Evolutionary conservation across 2,113 vertebrate species (phyloP).

Genomic region (Cyphomyrus plagiostoma): DNA sequence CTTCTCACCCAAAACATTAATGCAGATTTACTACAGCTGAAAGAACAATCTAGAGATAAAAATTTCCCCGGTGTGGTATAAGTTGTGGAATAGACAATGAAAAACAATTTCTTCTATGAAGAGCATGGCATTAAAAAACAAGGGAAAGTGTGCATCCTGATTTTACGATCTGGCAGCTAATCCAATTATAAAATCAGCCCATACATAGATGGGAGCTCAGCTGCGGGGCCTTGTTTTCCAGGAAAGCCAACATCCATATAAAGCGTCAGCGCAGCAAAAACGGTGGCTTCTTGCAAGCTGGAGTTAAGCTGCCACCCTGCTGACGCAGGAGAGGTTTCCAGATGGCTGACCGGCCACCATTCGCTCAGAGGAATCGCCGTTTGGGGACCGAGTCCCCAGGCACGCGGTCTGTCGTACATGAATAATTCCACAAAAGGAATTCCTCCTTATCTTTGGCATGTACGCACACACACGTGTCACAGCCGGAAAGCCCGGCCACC

Average conservation of each 20-base stretch:
- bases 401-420: slow-evolving; percentile 41
- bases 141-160: slow-evolving; percentile 2
- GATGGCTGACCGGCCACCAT: slow-evolving; percentile 58
- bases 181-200: slow-evolving; percentile 15
- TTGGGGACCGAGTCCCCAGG: slow-evolving; percentile 51
- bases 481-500: background rate
- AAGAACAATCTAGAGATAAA: slow-evolving; percentile 9
- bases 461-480: slow-evolving; percentile 25
- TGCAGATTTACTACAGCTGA: background rate
- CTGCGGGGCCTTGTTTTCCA: slow-evolving; percentile 13
- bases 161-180: slow-evolving; percentile 21
- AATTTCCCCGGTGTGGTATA: background rate
- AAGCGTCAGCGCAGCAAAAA: slow-evolving; percentile 37
- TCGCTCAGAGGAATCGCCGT: slow-evolving; percentile 24
- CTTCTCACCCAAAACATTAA: background rate
- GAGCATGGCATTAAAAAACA: slow-evolving; percentile 27
- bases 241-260: slow-evolving; percentile 37
- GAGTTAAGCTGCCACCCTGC: background rate
- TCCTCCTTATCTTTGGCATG: slow-evolving; percentile 55
- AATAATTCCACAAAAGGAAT: slow-evolving; percentile 75
- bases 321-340: slow-evolving; percentile 56
- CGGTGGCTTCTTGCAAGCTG: slow-evolving; percentile 29
- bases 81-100: slow-evolving; percentile 18
- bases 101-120: slow-evolving; percentile 23
- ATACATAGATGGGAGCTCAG: slow-evolving; percentile 20